Conservation (phyloP, 2,113 vertebrate species). For the Orcinus orca region DNA sequence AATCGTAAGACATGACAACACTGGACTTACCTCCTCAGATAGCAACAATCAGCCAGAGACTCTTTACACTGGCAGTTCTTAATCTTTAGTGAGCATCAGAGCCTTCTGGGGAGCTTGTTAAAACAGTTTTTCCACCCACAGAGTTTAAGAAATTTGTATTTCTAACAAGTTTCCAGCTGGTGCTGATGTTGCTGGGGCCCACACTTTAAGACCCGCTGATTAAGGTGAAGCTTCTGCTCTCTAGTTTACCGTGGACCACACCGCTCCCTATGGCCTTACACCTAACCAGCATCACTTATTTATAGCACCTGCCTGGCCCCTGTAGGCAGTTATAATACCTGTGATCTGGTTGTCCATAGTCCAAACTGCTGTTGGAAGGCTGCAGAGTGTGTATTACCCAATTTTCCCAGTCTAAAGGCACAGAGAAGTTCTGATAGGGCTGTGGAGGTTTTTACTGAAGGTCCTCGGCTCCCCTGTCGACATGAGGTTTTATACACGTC, state of each 20-base stretch:
- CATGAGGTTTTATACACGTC: not conserved
- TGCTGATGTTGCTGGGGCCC: not conserved
- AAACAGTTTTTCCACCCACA: not conserved
- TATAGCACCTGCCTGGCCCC: no score
- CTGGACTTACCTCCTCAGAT: no score
- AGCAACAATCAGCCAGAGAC: not conserved
- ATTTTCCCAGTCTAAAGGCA: not conserved
- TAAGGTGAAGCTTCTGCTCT: not conserved
- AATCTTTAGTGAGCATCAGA: not conserved
- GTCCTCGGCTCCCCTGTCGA: not conserved
- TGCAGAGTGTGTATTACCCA: not conserved
- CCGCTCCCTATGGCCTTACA: not conserved
- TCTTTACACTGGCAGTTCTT: not conserved
- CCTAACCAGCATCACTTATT: not conserved
- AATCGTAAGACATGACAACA: not conserved
- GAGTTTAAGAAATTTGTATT: not conserved
- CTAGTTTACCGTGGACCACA: not conserved
- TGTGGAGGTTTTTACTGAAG: not conserved
- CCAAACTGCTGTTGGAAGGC: not conserved
- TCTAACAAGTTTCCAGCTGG: not conserved
- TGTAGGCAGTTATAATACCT: not conserved
- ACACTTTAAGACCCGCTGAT: not conserved
- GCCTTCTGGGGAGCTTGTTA: not conserved
- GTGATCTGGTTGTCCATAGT: not conserved
- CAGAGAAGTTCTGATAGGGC: not conserved